Base-by-base conservation (phyloP, 2,888 invertebrate species). In the Muscina levida region DNA sequence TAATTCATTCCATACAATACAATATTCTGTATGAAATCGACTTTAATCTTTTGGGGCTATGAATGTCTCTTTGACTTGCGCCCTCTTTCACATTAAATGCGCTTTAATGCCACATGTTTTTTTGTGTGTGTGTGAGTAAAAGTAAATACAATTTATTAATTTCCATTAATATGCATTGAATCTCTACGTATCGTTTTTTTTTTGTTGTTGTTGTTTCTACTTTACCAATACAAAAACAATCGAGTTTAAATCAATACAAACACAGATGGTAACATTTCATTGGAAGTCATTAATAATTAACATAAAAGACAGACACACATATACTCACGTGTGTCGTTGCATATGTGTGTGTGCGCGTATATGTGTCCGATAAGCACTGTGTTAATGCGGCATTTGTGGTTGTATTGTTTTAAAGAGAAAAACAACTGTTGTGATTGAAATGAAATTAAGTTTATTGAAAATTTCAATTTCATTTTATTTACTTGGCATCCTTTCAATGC, bases 121-220 rank as follows among this genome's bases (percentile, higher is more conserved):
- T 59, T 3, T 31, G 31, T 59, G 59, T 31, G 15, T 22, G 17
- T 62, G 13, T 42, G 13, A 22, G 13, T 5, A 3, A 42, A 62
- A 42, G 42, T 62, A 42, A 42, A 62, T 42, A 42, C 62, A 62
- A 42, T 62, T 62, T 62, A 62, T 62, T 62, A 62, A 62, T 62
- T 62, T 62, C 62, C 62, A 62, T 62, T 62, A 42, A 62, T 62
- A 62, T 42, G 62, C 19, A 62, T 2, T 42, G 15, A 42, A 42
- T 53, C 13, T 22, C 24, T 24, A 13, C 22, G 10, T 53, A 3
- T 22, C 24, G 22, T 53, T 53, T 13, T 8, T 11, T 13, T 24
- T 24, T 22, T 22, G n/a, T n/a, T n/a, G n/a, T 24, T 53, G 11
- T 22, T 53, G 22, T 53, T 53, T 13, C 22, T 11, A 24, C 53